phyloP scores from a whole-genome alignment of 2,888 invertebrate species.

The Drosophila pseudotalamancana region DNA sequence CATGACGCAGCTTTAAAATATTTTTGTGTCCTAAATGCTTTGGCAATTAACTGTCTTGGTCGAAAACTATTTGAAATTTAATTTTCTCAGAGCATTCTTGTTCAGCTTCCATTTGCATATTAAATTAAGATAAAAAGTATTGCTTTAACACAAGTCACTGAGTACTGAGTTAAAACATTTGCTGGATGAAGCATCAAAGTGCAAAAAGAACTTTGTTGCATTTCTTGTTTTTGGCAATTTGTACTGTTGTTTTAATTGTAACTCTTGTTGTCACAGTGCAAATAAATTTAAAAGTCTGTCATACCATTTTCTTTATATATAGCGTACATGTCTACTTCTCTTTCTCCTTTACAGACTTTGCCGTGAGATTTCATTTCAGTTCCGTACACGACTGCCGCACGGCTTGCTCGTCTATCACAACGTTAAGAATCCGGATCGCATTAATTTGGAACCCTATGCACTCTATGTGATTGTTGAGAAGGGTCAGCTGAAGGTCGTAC shows the following conservation, averaged over 20 bases:
- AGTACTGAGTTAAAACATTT: too few species aligned
- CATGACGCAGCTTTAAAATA: constrained; percentile 32
- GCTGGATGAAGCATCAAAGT: too few species aligned
- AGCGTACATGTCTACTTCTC: constrained; percentile 7
- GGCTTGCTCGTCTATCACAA: constrained; percentile 95
- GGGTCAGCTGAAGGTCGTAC: constrained; percentile 95
- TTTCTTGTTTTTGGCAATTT: constrained; percentile 45
- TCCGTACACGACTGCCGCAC: constrained; percentile 94
- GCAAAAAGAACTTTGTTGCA: constrained; percentile 56
- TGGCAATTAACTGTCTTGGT: constrained; percentile 32
- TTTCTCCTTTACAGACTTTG: constrained; percentile 87
- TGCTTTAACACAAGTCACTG: constrained; percentile 39
- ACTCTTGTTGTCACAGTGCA: constrained; percentile 56
- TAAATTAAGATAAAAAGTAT: constrained; percentile 66
- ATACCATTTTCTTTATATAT: constrained; percentile 5
- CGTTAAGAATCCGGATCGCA: constrained; percentile 92
- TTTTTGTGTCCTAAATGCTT: constrained; percentile 24
- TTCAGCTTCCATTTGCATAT: constrained; percentile 74
- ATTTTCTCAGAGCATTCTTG: constrained; percentile 47
- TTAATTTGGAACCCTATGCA: constrained; percentile 93
- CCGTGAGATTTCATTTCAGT: constrained; percentile 94
- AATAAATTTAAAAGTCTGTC: constrained; percentile 60
- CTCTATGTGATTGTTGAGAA: constrained; percentile 96
- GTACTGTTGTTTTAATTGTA: constrained; percentile 69
- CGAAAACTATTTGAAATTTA: constrained; percentile 31